Conservation (phyloP, 2,797 vertebrate species). For the Sebastes reedi region DNA sequence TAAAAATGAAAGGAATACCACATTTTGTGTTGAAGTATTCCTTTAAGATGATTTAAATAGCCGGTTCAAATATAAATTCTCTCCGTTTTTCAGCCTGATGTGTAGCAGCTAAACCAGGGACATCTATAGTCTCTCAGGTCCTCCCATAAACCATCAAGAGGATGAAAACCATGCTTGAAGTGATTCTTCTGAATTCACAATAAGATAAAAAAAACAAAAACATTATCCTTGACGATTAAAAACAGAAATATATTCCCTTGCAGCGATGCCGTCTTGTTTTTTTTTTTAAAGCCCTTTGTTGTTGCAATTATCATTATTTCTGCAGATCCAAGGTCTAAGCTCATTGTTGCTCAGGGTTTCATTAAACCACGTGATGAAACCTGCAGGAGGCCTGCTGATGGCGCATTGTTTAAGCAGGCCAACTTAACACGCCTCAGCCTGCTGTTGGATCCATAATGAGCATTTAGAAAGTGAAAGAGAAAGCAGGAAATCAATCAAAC, state of each 20-base stretch:
- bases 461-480: slow-evolving; percentile 26
- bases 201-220: not conserved
- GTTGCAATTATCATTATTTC: slow-evolving; percentile 28
- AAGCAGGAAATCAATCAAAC: slow-evolving; percentile 42
- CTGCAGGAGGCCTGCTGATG: slow-evolving; percentile 1
- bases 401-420: not conserved
- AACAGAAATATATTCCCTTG: slow-evolving; percentile 6
- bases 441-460: slow-evolving; percentile 12
- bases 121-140: not conserved
- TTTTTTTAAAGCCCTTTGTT: slow-evolving; percentile 17
- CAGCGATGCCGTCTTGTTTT: not conserved
- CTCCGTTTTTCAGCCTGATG: not conserved
- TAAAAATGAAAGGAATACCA: too few relatives aligned
- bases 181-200: slow-evolving; percentile 17
- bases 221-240: slow-evolving; percentile 22
- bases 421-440: slow-evolving; percentile 6
- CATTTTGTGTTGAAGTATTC: not conserved
- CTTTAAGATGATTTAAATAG: not conserved
- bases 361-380: not conserved
- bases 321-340: slow-evolving; percentile 20
- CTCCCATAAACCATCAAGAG: not conserved
- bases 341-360: not conserved
- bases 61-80: not conserved
- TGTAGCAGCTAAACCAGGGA: not conserved
- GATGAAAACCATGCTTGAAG: slow-evolving; percentile 1